Base-by-base conservation (phyloP, 2,888 invertebrate species). In the Sycophila texana region DNA sequence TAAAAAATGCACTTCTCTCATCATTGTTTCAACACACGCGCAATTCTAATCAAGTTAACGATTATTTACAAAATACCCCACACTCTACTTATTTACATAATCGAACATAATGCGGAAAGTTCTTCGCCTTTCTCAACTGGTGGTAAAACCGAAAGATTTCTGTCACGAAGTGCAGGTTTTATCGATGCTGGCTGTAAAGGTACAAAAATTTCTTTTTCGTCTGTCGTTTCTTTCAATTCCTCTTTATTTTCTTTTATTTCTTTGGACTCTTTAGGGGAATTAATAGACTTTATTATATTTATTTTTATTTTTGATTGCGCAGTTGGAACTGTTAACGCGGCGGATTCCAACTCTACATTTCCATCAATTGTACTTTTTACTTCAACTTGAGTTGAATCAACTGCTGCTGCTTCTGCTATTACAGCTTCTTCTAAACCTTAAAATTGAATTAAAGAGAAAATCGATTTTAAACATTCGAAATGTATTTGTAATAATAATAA, bases 61-160 rank as follows among this genome's bases (percentile, higher is more conserved):
- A 80, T 74, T 82, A 82, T 82, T 22, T 82, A 82, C 82, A 82
- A 77, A 77, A 66, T 72, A 77, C 65, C 74, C 77, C 63, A 12
- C 13, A 13, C 20, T 72, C 16, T 74, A 66, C 16, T 79, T 79
- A 81, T 88, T 93, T 92, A 96, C 96, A 96, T 96, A 85, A 97
- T 95, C 71, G 95, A 94, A 91, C 97, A 97, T 84, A 97, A 92
- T 49, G 96, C 97, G 0, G 97, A 97, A 22, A 96, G 92, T 88
- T 97, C 97, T 81, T 92, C 93, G 49, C 97, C 97, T 88, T 93
- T 95, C 78, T 92, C 92, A 61, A 95, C 93, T 0, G 94, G 94
- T 3, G 96, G 95, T 84, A 95, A 93, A 85, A 94, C 93, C 82
- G 94, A 94, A 70, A 97, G 91, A 83, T 93, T 92, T 60, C 94